phyloP scores from a whole-genome alignment of 2,888 invertebrate species.

The Amblyjoppa fuscipennis region DNA sequence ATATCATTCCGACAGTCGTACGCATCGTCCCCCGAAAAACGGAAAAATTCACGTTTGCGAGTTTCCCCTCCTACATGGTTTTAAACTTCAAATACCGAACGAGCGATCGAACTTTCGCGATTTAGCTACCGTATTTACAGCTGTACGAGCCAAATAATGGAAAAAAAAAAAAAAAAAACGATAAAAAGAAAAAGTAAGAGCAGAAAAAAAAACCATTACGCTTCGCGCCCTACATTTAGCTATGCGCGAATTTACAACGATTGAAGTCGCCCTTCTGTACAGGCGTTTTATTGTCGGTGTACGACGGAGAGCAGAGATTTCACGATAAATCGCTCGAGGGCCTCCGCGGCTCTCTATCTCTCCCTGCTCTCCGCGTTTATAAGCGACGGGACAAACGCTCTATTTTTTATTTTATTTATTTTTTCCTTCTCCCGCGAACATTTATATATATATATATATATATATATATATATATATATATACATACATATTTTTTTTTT shows the following conservation, averaged over 20 bases:
- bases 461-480: too few species aligned
- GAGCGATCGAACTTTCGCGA: neutral
- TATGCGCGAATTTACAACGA: constrained; percentile 16
- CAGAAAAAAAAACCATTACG: neutral
- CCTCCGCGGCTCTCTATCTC: constrained; percentile 23
- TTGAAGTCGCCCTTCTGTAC: neutral
- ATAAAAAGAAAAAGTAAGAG: neutral
- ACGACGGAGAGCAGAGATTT: constrained; percentile 28
- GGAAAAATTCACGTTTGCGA: neutral
- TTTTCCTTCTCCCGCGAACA: neutral
- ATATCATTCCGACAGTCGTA: neutral
- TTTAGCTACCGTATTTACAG: neutral
- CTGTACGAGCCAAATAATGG: neutral
- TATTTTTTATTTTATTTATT: constrained; percentile 40
- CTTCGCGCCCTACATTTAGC: neutral
- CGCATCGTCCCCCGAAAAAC: neutral
- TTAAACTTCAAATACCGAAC: neutral
- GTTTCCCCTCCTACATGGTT: neutral
- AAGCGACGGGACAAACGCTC: constrained; percentile 55
- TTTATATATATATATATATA: neutral
- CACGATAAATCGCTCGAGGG: constrained; percentile 53
- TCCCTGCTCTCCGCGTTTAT: constrained; percentile 45
- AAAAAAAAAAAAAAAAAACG: neutral
- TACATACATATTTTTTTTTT: neutral
- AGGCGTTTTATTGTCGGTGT: neutral